phyloP scores from a whole-genome alignment of 2,113 vertebrate genomes.

The Mastomys natalensis region DNA sequence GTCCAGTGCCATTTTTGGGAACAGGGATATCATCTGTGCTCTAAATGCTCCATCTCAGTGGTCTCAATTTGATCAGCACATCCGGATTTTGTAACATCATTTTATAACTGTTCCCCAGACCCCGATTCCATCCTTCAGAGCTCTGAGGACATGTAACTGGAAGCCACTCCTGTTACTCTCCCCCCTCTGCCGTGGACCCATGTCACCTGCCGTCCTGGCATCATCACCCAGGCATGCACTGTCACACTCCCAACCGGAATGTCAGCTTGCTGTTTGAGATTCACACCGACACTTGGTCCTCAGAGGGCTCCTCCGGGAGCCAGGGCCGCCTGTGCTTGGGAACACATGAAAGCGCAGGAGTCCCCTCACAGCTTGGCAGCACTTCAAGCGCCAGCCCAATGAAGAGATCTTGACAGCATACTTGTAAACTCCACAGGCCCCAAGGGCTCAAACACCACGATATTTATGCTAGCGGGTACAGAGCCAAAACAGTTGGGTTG shows the following conservation, averaged over 20 bases:
- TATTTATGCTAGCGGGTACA: slow-evolving; percentile 87
- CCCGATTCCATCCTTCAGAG: slow-evolving; percentile 89
- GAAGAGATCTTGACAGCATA: slow-evolving; percentile 90
- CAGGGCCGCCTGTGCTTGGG: slow-evolving; percentile 86
- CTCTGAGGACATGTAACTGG: slow-evolving; percentile 90
- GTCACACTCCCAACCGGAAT: slow-evolving; percentile 88
- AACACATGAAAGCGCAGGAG: slow-evolving; percentile 89
- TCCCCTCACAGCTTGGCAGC: slow-evolving; percentile 88
- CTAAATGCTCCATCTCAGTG: slow-evolving; percentile 84
- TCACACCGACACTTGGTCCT: slow-evolving; percentile 89
- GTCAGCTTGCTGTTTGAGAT: slow-evolving; percentile 89
- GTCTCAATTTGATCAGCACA: slow-evolving; percentile 88
- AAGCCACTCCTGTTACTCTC: slow-evolving; percentile 85
- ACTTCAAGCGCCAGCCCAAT: slow-evolving; percentile 90
- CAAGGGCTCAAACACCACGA: slow-evolving; percentile 88
- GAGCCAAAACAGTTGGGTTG: slow-evolving; percentile 86
- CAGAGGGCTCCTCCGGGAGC: slow-evolving; percentile 85
- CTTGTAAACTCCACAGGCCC: slow-evolving; percentile 90
- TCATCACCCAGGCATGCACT: slow-evolving; percentile 89
- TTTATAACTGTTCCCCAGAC: slow-evolving; percentile 88
- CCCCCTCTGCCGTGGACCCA: slow-evolving; percentile 85
- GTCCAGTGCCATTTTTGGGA: slow-evolving; percentile 78
- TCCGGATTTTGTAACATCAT: slow-evolving; percentile 88
- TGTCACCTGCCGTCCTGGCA: slow-evolving; percentile 90
- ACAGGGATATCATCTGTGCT: slow-evolving; percentile 77